phyloP scores from a whole-genome alignment of 2,113 vertebrate genomes.

The Xiphophorus hellerii region DNA sequence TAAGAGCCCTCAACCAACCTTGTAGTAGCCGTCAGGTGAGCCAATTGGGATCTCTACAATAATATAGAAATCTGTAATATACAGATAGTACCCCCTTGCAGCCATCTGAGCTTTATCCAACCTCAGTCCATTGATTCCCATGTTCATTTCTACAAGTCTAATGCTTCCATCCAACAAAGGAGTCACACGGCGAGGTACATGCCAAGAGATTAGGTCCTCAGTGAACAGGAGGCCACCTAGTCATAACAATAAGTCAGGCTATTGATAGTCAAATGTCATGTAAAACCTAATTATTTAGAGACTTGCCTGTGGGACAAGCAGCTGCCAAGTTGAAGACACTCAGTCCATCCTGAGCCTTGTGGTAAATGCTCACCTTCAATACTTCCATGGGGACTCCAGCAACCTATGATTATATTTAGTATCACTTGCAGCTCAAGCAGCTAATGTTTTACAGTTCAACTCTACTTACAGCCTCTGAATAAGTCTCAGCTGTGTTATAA shows the following conservation, averaged over 20 bases:
- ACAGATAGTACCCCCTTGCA: constrained; percentile 70
- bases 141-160: constrained; percentile 72
- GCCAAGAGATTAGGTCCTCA: constrained; percentile 79
- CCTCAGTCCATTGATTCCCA: constrained; percentile 80
- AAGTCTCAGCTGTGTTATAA: constrained; percentile 70
- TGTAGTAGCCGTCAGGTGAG: constrained; percentile 83
- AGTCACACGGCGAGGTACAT: constrained; percentile 77
- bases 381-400: constrained; percentile 79
- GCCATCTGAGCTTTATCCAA: constrained; percentile 75
- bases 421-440: no score
- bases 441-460: no score
- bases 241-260: neutral
- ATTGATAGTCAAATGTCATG: accelerated
- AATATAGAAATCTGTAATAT: constrained; percentile 65
- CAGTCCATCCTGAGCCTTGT: constrained; percentile 65
- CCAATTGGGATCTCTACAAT: constrained; percentile 82
- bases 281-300: neutral
- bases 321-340: constrained; percentile 61
- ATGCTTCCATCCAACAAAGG: constrained; percentile 48
- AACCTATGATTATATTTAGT: constrained; percentile 58
- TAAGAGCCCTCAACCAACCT: constrained; percentile 67
- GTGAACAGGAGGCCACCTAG: constrained; percentile 79
- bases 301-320: constrained; percentile 75
- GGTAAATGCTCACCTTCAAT: constrained; percentile 79
- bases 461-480: constrained; percentile 70